These are phyloP conservation scores for Agrilus mali DNA, from an alignment of 2,888 invertebrate genomes.

Conservation along the genomic window DNA sequence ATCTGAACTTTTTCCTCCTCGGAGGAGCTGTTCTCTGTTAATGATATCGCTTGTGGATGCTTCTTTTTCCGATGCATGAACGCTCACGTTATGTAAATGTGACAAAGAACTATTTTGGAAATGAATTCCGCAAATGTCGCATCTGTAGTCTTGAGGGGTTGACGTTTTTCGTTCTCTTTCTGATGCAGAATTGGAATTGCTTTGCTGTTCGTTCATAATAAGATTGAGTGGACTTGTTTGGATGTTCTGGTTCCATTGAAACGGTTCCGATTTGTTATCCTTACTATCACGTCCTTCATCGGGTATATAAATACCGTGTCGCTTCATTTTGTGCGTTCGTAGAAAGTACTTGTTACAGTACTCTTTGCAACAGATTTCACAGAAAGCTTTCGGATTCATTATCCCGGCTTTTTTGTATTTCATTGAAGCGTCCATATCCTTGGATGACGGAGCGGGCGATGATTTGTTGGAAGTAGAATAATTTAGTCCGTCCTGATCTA, in stretches of 20 bases:
- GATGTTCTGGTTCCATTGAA: conserved; percentile 28
- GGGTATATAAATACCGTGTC: conserved; percentile 70
- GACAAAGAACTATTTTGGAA: conserved; percentile 37
- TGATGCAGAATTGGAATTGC: conserved; percentile 30
- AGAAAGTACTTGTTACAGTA: conserved; percentile 90
- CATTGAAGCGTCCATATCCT: conserved; percentile 61
- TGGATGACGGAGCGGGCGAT: conserved; percentile 35
- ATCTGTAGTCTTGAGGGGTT: conserved; percentile 35
- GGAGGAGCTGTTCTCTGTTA: conserved; percentile 5
- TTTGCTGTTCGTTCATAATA: conserved; percentile 54
- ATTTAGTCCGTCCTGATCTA: conserved; percentile 21
- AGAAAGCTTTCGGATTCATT: conserved; percentile 79
- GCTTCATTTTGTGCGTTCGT: conserved; percentile 81
- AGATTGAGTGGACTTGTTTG: conserved; percentile 70
- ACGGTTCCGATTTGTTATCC: conserved; percentile 23
- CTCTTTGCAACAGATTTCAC: conserved; percentile 85
- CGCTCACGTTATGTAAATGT: conserved; percentile 31
- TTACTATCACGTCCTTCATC: conserved; percentile 39
- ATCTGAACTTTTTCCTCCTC: conserved; percentile 13
- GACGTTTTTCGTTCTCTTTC: conserved; percentile 40
- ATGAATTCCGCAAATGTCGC: conserved; percentile 38
- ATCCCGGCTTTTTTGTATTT: conserved; percentile 67
- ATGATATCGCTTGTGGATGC: conserved; percentile 7
- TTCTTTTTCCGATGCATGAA: conserved; percentile 23
- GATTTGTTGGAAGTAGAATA: conserved; percentile 27